These are phyloP conservation scores for Antechinus stuartii DNA, from an alignment of 2,113 vertebrate species.

Conservation along the genomic window DNA sequence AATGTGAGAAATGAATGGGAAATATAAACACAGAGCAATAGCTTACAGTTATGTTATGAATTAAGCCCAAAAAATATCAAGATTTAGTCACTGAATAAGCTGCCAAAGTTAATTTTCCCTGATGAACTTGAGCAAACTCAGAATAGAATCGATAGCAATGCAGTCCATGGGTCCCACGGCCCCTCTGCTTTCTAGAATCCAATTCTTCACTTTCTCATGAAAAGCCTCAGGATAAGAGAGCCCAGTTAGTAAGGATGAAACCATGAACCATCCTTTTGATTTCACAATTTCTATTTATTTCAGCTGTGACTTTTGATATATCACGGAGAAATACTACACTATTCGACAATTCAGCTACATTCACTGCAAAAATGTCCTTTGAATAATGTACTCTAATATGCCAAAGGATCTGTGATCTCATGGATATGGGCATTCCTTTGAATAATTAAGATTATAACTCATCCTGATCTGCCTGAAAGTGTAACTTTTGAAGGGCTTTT, in stretches of 20 bases:
- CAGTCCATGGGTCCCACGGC: slow-evolving; percentile 58
- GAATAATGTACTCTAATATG: neutral
- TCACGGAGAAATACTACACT: neutral
- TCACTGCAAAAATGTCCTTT: neutral
- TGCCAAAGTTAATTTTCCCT: slow-evolving; percentile 89
- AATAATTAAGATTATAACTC: neutral
- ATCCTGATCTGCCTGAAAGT: neutral
- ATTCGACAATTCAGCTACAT: neutral
- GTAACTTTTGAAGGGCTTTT: neutral
- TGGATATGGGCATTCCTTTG: neutral
- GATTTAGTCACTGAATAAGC: slow-evolving; percentile 88
- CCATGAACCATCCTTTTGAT: slow-evolving; percentile 42
- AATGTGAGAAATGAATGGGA: slow-evolving; percentile 92
- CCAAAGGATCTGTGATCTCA: neutral
- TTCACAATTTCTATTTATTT: slow-evolving; percentile 45
- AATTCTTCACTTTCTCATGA: slow-evolving; percentile 49
- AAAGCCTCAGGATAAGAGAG: slow-evolving; percentile 31
- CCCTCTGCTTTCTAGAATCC: slow-evolving; percentile 63
- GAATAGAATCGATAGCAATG: slow-evolving; percentile 80
- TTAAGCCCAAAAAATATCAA: slow-evolving; percentile 90
- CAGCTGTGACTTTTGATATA: neutral
- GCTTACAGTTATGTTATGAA: slow-evolving; percentile 91
- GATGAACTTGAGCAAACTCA: slow-evolving; percentile 89
- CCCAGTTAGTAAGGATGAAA: slow-evolving; percentile 37
- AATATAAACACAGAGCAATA: slow-evolving; percentile 88